Base-by-base conservation (phyloP, 2,113 vertebrate genomes). In the Proterorhinus semilunaris region DNA sequence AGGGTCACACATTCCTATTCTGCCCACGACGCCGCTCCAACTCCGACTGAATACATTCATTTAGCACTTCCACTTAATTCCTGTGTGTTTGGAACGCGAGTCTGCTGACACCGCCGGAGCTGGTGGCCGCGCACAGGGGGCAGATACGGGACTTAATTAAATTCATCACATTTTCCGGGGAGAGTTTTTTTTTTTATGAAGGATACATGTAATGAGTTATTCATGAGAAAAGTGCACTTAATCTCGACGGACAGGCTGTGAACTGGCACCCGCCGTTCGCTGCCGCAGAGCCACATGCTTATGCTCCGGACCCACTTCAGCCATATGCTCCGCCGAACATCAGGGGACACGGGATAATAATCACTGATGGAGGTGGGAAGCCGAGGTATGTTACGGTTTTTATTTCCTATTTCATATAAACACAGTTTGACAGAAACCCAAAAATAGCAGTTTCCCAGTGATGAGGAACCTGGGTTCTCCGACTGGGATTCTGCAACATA, bases 191-290 rank as follows among this genome's bases (percentile, higher is more conserved):
- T n/a, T 36, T 3, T 55, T 55, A 55, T 27, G 53, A 55, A 55
- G 53, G 16, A 17, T 36, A 55, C 53, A 55, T 27, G 53, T 21
- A 9, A 55, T 55, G 53, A 21, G 53, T 55, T 55, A 55, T 55
- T 55, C 53, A 55, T 55, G 16, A 55, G 53, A 55, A 51, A 21
- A 55, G 16, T 55, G 16, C 53, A 55, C 53, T 55, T 55, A 55
- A 55, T 55, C 53, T 51, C 12, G 10, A 11, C 49, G 49, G 49
- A 13, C 11, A 13, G 49, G 49, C 27, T 51, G 49, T 13, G 15
- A 51, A 51, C 12, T 55, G 53, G 53, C 53, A 55, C 53, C 21
- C 17, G 10, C 11, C 53, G 27, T 10, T 7, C 17, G 21, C 17
- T 10, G 17, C 17, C 10, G 8, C 3, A 10, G 17, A 55, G 53